Conservation (phyloP, 2,888 invertebrate genomes). For the Drepana falcataria region DNA sequence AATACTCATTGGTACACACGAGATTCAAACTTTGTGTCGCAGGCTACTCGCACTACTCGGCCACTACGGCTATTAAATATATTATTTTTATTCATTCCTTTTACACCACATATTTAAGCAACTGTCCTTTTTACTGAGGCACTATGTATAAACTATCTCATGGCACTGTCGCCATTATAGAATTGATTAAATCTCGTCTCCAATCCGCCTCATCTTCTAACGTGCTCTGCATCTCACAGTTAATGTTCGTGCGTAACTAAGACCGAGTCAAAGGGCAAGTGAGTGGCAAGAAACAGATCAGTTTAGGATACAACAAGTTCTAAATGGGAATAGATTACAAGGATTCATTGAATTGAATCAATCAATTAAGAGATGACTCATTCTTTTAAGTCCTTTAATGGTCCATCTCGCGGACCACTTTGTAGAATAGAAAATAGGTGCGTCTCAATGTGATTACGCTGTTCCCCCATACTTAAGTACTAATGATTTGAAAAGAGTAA, state of each 20-base stretch:
- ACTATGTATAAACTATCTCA: too few species aligned
- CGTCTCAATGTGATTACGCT: background rate
- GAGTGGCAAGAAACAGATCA: conserved; percentile 50
- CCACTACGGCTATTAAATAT: too few species aligned
- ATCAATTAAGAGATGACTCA: background rate
- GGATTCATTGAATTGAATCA: conserved; percentile 20
- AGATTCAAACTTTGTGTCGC: too few species aligned
- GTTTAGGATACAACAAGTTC: conserved; percentile 14
- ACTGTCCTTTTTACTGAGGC: too few species aligned
- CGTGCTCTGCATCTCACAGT: background rate
- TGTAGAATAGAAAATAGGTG: too few species aligned
- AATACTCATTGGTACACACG: too few species aligned
- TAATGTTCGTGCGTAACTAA: conserved; percentile 11
- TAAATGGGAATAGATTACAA: conserved; percentile 29
- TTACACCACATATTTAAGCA: too few species aligned
- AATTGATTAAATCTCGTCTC: background rate
- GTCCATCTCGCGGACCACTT: background rate
- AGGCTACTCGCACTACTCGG: too few species aligned
- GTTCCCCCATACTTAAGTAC: too few species aligned
- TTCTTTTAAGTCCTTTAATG: conserved; percentile 2
- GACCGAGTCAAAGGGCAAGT: conserved; percentile 62
- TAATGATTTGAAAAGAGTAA: too few species aligned
- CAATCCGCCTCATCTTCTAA: conserved; percentile 9
- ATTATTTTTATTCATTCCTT: too few species aligned
- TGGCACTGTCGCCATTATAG: too few species aligned